Conservation (phyloP, 2,797 vertebrate species). For the Xiphophorus birchmanni region DNA sequence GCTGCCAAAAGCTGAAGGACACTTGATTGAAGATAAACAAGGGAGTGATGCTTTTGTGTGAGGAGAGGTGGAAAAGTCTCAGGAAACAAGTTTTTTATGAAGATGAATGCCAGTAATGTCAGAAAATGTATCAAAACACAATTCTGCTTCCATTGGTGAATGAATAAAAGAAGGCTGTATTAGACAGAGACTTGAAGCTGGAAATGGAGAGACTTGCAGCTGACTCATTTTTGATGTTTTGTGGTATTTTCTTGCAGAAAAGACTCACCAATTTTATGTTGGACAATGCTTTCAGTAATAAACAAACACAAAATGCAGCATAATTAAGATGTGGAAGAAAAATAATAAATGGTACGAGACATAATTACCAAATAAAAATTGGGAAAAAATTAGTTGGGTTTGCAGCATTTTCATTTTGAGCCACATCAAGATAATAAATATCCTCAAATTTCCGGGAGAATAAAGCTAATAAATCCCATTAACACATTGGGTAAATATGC, state of each 20-base stretch:
- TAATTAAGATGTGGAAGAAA: background rate
- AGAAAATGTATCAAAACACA: background rate
- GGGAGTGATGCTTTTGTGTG: conserved; percentile 3
- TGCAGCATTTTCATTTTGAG: too few species aligned
- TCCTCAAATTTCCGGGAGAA: too few species aligned
- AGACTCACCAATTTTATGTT: background rate
- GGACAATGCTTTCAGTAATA: background rate
- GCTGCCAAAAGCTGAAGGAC: conserved; percentile 30
- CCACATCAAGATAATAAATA: too few species aligned
- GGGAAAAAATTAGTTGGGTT: background rate
- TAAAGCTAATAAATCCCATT: too few species aligned
- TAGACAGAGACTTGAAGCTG: background rate
- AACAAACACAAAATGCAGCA: background rate
- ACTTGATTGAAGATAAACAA: conserved; percentile 25
- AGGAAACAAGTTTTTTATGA: background rate
- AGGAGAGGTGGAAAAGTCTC: background rate
- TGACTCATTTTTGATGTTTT: background rate
- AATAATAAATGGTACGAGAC: background rate
- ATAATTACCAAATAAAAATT: background rate
- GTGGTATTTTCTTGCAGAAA: background rate
- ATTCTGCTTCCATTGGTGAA: background rate
- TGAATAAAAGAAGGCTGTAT: background rate
- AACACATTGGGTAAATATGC: too few species aligned
- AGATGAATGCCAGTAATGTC: background rate
- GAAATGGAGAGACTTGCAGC: background rate